Evolutionary conservation across 2,113 vertebrate genomes (phyloP), one percentile per base, ranked within the genome.

Genomic region (Pionites leucogaster): DNA sequence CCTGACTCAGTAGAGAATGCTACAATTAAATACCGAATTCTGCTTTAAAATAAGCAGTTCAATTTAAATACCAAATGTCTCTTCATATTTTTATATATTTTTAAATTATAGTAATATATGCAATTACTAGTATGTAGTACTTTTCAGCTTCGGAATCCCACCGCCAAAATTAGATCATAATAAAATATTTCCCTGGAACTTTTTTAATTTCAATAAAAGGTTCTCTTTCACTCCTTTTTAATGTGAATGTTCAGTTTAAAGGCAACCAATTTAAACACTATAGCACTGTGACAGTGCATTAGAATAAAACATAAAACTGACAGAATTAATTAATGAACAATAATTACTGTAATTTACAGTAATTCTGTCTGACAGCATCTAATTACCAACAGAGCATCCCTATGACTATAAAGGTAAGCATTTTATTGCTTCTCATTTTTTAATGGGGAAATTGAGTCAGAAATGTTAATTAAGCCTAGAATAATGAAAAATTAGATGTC

Each of bases 161-260:
- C 3, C 86, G 85, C 94, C 93, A 96, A 87, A 97, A 95, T 95
- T 92, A 95, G 81, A 95, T 91, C 81, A 88, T 88, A 88, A 95
- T 95, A 92, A 96, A 95, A 82, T 82, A 95, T 95, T 95, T 95
- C 95, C 72, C 78, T 75, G 62, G 47, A 96, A 92, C 77, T 93
- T 96, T 96, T 94, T 83, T 71, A 97, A 96, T 96, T 94, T 96
- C 95, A 95, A 94, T 97, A 96, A 96, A 95, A 96, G 95, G 95
- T 92, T 96, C 95, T 86, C 88, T 96, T 96, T 97, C 95, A 92
- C 52, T 94, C 60, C 35, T 93, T 96, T 92, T 95, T 81, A 93
- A 95, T 90, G 77, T 60, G 95, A 93, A 84, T 88, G 77, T 82
- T 96, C 90, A 93, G 93, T 96, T 93, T 93, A 94, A 93, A 94